Conservation (phyloP, 2,113 vertebrate genomes). For the Mobula hypostoma region DNA sequence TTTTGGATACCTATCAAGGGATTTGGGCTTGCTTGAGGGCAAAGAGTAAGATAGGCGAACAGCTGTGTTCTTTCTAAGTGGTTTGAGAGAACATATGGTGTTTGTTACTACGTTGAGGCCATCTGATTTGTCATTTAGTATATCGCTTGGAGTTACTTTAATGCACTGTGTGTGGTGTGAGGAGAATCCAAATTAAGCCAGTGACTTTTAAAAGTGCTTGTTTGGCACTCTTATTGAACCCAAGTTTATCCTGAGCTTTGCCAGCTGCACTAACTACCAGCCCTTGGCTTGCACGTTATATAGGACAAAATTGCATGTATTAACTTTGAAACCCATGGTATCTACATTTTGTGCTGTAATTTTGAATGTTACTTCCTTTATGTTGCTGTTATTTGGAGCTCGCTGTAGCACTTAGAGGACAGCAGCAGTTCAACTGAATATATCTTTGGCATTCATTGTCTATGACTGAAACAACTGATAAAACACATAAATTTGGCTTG, state of each 20-base stretch:
- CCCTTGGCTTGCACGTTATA: neutral
- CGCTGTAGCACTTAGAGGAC: neutral
- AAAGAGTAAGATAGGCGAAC: neutral
- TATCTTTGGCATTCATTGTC: neutral
- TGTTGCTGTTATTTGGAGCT: neutral
- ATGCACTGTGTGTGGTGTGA: neutral
- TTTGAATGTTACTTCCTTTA: neutral
- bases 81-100: neutral
- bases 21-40: neutral
- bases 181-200: neutral
- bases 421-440: neutral
- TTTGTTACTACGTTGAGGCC: neutral
- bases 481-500: neutral
- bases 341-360: neutral
- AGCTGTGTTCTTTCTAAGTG: neutral
- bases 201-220: constrained; percentile 2
- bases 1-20: neutral
- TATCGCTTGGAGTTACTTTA: neutral
- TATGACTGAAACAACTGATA: neutral
- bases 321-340: neutral
- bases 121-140: neutral
- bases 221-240: neutral
- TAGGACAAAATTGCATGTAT: neutral
- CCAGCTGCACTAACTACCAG: neutral
- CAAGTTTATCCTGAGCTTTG: neutral